Evolutionary conservation across 2,888 invertebrate genomes (phyloP).

Genomic region (Trissoscelio sp.): DNA sequence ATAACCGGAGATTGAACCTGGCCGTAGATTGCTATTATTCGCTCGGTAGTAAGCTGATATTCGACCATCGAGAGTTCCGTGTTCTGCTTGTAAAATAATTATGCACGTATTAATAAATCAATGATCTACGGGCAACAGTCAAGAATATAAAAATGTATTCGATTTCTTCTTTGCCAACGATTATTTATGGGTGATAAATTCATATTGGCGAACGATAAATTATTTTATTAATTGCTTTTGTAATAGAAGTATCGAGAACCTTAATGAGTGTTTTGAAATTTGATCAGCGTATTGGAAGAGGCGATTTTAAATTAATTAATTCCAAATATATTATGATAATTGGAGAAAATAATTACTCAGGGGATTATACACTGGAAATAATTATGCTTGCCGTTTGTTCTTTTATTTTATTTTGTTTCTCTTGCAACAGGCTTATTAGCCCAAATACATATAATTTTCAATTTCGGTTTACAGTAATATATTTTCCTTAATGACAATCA

Average conservation of each 20-base stretch:
- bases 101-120: slow-evolving; percentile 55
- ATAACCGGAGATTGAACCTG: slow-evolving; percentile 17
- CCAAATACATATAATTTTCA: too few species aligned
- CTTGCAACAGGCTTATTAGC: too few species aligned
- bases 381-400: too few species aligned
- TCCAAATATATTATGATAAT: slow-evolving; percentile 5
- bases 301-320: background rate
- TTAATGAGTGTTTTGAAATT: background rate
- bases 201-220: slow-evolving; percentile 3
- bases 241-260: background rate
- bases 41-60: slow-evolving; percentile 41
- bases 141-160: slow-evolving; percentile 35
- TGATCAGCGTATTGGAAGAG: too few species aligned
- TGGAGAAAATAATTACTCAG: background rate
- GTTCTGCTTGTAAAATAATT: slow-evolving; percentile 48
- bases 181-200: slow-evolving; percentile 3
- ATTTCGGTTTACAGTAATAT: too few species aligned
- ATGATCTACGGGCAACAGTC: slow-evolving; percentile 25
- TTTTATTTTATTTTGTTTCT: too few species aligned
- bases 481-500: too few species aligned
- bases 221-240: slow-evolving; percentile 4
- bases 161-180: background rate
- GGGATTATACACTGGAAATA: too few species aligned
- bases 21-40: slow-evolving; percentile 30
- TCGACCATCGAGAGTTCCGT: slow-evolving; percentile 20